phyloP scores from a whole-genome alignment of 2,888 invertebrate genomes.

The Cerastoderma edule region DNA sequence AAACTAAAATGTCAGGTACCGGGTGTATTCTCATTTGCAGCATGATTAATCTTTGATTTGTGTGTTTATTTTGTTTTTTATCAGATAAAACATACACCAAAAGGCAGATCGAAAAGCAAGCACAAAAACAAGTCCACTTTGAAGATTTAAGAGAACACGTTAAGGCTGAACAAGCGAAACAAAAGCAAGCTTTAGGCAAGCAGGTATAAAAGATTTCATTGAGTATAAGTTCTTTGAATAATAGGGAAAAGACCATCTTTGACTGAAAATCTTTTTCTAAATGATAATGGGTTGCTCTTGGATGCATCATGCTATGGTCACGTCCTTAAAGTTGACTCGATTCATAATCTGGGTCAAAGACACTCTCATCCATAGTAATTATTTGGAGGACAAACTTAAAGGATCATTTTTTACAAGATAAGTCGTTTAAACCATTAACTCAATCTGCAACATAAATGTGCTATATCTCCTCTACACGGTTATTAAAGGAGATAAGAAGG shows the following conservation, averaged over 20 bases:
- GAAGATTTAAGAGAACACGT: slow-evolving; percentile 40
- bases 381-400: too few species aligned
- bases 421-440: too few species aligned
- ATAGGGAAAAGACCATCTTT: too few species aligned
- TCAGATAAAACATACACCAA: slow-evolving; percentile 89
- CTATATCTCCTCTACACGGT: too few species aligned
- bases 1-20: neutral
- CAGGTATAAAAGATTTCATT: neutral
- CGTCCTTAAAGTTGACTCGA: neutral
- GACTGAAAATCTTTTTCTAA: too few species aligned
- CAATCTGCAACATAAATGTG: too few species aligned
- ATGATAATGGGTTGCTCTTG: too few species aligned
- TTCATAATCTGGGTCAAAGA: neutral
- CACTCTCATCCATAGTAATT: neutral
- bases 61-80: slow-evolving; percentile 63
- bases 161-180: slow-evolving; percentile 2
- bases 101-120: slow-evolving; percentile 86
- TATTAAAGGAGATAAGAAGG: too few species aligned
- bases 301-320: too few species aligned
- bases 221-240: neutral
- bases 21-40: slow-evolving; percentile 33
- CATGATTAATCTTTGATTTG: neutral
- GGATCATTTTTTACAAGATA: too few species aligned
- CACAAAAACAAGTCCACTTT: slow-evolving; percentile 69
- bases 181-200: slow-evolving; percentile 1